These are phyloP conservation scores for Ryuthela nishihirai DNA, from an alignment of 2,888 invertebrate species.

Conservation along the genomic window DNA sequence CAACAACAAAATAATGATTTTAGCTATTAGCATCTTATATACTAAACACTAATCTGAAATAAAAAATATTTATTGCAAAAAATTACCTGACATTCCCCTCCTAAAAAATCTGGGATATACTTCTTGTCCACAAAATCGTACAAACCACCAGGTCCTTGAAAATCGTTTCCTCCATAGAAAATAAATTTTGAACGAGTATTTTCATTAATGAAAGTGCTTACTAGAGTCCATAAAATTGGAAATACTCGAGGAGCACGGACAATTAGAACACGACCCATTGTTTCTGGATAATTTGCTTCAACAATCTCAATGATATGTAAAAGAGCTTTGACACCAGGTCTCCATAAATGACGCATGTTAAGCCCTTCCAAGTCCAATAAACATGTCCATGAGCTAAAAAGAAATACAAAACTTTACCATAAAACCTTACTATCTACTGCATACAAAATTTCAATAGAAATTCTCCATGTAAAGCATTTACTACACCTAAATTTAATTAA, in stretches of 20 bases:
- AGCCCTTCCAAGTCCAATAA: conserved; percentile 89
- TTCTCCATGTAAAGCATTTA: no score
- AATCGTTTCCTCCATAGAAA: conserved; percentile 86
- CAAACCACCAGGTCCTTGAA: conserved; percentile 73
- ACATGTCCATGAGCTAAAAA: conserved; percentile 73
- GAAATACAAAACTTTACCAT: background rate
- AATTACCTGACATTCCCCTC: conserved; percentile 79
- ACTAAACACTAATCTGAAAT: no score
- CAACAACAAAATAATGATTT: no score
- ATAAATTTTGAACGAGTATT: conserved; percentile 87
- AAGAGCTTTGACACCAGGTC: conserved; percentile 73
- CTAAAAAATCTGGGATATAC: conserved; percentile 85
- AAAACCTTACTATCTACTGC: no score
- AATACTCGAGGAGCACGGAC: conserved; percentile 90
- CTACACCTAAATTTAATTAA: no score
- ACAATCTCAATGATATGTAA: conserved; percentile 73
- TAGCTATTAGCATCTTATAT: no score
- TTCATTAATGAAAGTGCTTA: conserved; percentile 93
- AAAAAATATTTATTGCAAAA: no score
- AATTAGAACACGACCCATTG: conserved; percentile 84
- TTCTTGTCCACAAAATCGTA: conserved; percentile 79
- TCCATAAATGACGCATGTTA: conserved; percentile 92
- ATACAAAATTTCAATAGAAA: no score
- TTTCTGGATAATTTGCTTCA: conserved; percentile 92
- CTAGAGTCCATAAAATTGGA: conserved; percentile 91